Conservation (phyloP, 2,113 vertebrate genomes). For the Scomber colias region DNA sequence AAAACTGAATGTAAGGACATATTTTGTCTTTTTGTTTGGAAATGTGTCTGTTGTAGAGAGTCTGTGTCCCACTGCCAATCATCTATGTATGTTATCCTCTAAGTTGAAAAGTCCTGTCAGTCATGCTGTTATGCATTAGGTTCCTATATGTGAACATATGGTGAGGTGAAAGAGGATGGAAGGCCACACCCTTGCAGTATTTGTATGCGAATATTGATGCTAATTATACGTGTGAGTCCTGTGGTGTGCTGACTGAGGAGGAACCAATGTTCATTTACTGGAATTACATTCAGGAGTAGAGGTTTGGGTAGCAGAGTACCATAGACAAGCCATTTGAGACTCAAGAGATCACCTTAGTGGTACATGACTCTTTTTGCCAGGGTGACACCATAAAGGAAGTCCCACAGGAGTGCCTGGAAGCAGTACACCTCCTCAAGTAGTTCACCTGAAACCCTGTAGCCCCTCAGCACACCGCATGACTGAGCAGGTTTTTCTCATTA, state of each 20-base stretch:
- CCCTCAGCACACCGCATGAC: constrained; percentile 3
- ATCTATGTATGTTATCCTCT: constrained; percentile 8
- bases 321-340: constrained; percentile 15
- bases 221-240: constrained; percentile 36
- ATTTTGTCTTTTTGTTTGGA: constrained; percentile 20
- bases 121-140: not conserved
- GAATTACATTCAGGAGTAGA: constrained; percentile 58
- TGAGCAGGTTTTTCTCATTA: constrained; percentile 41
- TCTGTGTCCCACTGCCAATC: not conserved
- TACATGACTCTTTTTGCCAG: constrained; percentile 41
- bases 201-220: constrained; percentile 34
- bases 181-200: constrained; percentile 17
- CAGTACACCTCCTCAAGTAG: constrained; percentile 31
- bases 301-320: constrained; percentile 16
- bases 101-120: constrained; percentile 3
- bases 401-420: constrained; percentile 20
- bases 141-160: constrained; percentile 27
- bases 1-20: constrained; percentile 45
- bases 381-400: constrained; percentile 33
- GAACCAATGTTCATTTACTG: constrained; percentile 41
- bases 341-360: constrained; percentile 36
- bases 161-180: constrained; percentile 22
- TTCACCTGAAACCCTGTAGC: constrained; percentile 45
- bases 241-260: constrained; percentile 31
- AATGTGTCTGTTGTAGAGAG: constrained; percentile 16